Percentiles rank a stretch among this genome's conserved stretches.
These are phyloP conservation scores for Diplogasteroides magnus DNA, from an alignment of 1,140 invertebrate genomes.

Conservation along the genomic window DNA sequence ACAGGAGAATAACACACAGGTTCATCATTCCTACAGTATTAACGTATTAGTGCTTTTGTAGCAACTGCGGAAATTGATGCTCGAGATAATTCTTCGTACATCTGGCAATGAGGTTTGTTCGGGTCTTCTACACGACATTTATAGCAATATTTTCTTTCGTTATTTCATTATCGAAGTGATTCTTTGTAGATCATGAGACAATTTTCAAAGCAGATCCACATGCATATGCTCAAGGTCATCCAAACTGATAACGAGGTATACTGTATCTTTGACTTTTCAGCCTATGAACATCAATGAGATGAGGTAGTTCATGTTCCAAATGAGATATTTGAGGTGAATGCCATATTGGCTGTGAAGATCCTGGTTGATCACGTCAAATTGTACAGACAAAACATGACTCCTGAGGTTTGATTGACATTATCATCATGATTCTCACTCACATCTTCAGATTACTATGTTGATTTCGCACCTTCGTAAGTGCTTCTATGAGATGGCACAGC, in stretches of 20 bases:
- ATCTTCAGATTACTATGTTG: neutral
- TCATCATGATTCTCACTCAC: too few species aligned
- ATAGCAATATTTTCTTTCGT: too few species aligned
- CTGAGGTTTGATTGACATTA: too few species aligned
- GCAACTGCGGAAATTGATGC: conserved; percentile 15
- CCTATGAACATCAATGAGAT: too few species aligned
- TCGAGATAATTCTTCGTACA: conserved; percentile 7
- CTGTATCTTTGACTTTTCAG: too few species aligned
- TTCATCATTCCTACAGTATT: neutral
- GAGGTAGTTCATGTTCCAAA: too few species aligned
- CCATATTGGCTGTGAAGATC: neutral
- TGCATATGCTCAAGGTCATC: conserved; percentile 9
- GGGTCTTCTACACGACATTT: too few species aligned
- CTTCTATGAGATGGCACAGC: neutral
- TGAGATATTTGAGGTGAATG: conserved; percentile 1
- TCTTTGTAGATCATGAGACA: neutral
- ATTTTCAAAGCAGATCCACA: neutral
- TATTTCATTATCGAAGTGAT: too few species aligned
- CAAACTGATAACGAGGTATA: conserved; percentile 8
- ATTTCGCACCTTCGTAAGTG: neutral
- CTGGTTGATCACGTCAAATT: neutral
- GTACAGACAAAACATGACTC: too few species aligned
- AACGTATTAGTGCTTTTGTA: conserved; percentile 1
- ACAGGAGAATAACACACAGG: conserved; percentile 12
- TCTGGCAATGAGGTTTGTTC: conserved; percentile 1